Base-by-base conservation (phyloP, 2,113 vertebrate genomes). In the Piaya cayana region DNA sequence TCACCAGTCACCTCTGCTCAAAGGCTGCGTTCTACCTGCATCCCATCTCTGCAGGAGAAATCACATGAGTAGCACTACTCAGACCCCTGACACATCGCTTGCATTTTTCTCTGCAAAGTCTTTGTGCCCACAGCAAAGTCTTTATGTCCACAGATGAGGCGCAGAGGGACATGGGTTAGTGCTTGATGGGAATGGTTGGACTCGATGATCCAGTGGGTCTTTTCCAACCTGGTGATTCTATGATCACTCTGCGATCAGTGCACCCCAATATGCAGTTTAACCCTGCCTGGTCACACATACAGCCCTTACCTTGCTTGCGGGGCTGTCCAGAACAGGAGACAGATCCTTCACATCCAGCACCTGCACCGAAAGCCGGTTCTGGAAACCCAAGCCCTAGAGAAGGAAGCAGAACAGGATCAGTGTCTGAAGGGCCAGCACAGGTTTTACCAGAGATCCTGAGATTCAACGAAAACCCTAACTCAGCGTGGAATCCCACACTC, bases 331-430 rank as follows among this genome's bases (percentile, higher is more conserved):
- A 29, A 47, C 91, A 3, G 97, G 94, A 30, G 97, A 98, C 45
- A 98, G 96, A 36, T 65, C 45, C 3, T 86, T 76, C 49, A 96
- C 75, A 15, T 95, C 98, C 82, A 97, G 76, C 19, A 98, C 65
- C 42, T 96, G 97, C 96, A 98, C 98, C 0, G 94, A 96, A 42
- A 98, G 86, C 81, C 59, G 95, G 11, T 83, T 94, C 45, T 25
- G 32, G 60, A 96, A 92, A 36, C 36, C 92, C 1, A 96, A 81
- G 71, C 91, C 87, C 96, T 96, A 32, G 21, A 63, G 64, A 4
- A 58, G 72, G 55, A 43, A 80, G 25, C 29, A 93, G 65, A 43
- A 70, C 14, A 53, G 26, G 45, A 23, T 82, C 65, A 43, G 45
- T 0, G 8, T 11, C 37, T 4, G 25, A 15, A 1, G 18, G 36